A percentile compares a stretch with the other conserved stretches of the same genome.
phyloP scores from a whole-genome alignment of 2,888 invertebrate species.

The Protula sp. region DNA sequence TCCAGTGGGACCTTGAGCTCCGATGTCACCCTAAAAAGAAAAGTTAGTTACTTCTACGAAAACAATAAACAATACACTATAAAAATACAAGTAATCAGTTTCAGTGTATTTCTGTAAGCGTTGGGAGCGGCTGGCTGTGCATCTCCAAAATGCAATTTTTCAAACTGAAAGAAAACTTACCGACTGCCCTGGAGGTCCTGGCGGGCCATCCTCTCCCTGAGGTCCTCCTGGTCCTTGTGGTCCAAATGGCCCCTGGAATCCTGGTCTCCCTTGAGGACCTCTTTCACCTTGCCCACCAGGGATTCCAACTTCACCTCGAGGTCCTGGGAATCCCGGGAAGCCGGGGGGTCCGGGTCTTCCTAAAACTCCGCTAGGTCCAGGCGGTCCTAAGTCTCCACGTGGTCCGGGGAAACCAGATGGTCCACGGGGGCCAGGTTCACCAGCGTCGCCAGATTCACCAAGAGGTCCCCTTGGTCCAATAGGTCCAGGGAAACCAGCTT shows the following conservation, averaged over 20 bases:
- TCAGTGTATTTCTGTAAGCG: too few relatives aligned
- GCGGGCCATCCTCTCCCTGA: background rate
- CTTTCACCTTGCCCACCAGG: background rate
- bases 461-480: background rate
- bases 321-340: slow-evolving; percentile 6
- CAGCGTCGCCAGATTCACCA: background rate
- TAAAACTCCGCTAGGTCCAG: slow-evolving; percentile 9
- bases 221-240: background rate
- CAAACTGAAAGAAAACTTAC: too few relatives aligned
- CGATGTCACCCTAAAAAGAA: background rate
- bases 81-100: too few relatives aligned
- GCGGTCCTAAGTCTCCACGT: background rate
- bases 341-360: too few relatives aligned
- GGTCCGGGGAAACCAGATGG: background rate
- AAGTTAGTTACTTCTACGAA: background rate
- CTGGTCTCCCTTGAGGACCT: background rate
- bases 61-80: too few relatives aligned
- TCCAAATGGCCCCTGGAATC: background rate
- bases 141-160: too few relatives aligned
- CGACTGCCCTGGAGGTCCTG: background rate
- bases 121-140: too few relatives aligned
- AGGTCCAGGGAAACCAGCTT: background rate
- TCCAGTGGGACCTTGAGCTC: background rate
- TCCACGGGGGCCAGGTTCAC: background rate
- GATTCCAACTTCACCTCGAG: slow-evolving; percentile 8